A percentile compares a stretch with the other conserved stretches of the same genome.
These are phyloP conservation scores for Cryptotermes secundus DNA, from an alignment of 1,140 invertebrate species.

Conservation along the genomic window DNA sequence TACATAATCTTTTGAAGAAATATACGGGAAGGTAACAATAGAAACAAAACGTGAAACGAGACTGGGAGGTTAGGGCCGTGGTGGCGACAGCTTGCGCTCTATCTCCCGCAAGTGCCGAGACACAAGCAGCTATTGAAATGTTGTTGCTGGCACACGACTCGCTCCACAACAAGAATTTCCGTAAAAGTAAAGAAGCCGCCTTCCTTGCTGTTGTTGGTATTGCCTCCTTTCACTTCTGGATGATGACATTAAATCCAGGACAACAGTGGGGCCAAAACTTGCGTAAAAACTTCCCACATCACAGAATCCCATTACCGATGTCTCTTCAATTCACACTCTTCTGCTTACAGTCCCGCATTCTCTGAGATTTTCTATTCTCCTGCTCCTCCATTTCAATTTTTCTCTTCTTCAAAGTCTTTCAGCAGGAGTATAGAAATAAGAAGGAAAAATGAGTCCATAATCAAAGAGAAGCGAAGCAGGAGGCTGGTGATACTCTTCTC, in stretches of 20 bases:
- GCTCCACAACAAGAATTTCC: neutral
- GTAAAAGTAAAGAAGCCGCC: neutral
- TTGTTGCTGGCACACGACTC: no score
- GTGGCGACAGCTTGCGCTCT: no score
- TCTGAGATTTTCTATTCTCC: neutral
- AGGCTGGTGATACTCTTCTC: neutral
- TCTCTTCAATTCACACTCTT: constrained; percentile 20
- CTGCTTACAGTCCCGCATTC: neutral
- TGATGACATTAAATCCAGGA: neutral
- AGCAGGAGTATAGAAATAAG: neutral
- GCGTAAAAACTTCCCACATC: constrained; percentile 24
- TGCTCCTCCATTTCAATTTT: neutral
- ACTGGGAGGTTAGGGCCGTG: no score
- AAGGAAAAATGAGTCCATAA: constrained; percentile 27
- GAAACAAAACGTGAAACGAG: no score
- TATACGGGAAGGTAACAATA: no score
- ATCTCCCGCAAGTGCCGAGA: no score
- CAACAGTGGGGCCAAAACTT: constrained; percentile 3
- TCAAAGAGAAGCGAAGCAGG: neutral
- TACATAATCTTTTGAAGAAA: no score
- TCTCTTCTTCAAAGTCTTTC: constrained; percentile 14
- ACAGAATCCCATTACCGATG: constrained; percentile 25
- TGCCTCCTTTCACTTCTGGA: neutral
- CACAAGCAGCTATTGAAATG: no score
- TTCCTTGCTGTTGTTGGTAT: neutral